Evolutionary conservation across 1,140 invertebrate genomes (phyloP).

Genomic region (Drosophila arawakana): DNA sequence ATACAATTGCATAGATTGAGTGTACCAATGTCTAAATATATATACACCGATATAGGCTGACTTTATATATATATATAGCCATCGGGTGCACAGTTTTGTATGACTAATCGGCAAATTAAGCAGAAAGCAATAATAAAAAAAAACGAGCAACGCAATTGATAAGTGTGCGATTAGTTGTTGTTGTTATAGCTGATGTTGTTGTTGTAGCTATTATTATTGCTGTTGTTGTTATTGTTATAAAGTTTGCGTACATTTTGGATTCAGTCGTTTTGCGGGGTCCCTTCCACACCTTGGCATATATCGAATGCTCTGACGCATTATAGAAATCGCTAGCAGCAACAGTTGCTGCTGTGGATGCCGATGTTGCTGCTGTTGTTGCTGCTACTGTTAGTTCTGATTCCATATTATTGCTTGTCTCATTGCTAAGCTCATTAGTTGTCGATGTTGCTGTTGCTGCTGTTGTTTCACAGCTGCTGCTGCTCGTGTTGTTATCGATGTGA

Average conservation of each 20-base stretch:
- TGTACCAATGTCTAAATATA: neutral
- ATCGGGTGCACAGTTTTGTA: conserved; percentile 1
- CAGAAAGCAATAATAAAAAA: conserved; percentile 10
- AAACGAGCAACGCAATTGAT: conserved; percentile 36
- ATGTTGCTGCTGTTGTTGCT: conserved; percentile 30
- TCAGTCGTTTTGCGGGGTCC: conserved; percentile 83
- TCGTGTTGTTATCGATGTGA: conserved; percentile 25
- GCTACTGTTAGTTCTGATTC: conserved; percentile 25
- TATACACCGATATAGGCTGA: neutral
- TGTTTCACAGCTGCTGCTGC: conserved; percentile 26
- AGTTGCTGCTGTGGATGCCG: conserved; percentile 23
- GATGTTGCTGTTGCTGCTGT: conserved; percentile 6
- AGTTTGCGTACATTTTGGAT: conserved; percentile 81
- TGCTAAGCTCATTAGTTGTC: conserved; percentile 20
- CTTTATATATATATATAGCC: conserved; percentile 7
- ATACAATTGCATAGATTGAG: neutral
- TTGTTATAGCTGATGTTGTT: neutral
- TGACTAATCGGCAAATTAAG: conserved; percentile 31
- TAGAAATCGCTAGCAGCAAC: conserved; percentile 39
- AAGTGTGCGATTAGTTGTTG: conserved; percentile 15
- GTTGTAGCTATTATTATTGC: neutral
- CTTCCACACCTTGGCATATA: conserved; percentile 84
- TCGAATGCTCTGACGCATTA: conserved; percentile 75
- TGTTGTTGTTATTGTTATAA: conserved; percentile 3
- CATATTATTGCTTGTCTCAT: conserved; percentile 7